Conservation (phyloP, 2,113 vertebrate species). For the Polyodon spathula region DNA sequence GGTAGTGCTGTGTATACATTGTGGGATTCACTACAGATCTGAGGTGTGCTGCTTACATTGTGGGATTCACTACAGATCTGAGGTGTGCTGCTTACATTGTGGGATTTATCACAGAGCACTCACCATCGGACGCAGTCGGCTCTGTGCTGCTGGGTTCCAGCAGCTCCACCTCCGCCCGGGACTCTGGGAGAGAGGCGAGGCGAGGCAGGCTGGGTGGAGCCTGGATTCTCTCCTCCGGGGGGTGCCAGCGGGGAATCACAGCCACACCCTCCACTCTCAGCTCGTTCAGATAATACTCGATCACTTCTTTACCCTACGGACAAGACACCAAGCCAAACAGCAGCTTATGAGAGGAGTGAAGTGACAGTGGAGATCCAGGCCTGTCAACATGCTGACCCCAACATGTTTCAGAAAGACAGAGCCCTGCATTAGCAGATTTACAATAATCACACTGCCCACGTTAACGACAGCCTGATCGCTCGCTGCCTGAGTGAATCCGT, state of each 20-base stretch:
- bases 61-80: no score
- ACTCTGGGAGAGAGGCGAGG: neutral
- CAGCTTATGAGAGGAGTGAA: neutral
- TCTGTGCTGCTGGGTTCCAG: conserved; percentile 23
- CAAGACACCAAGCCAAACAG: neutral
- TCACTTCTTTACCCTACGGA: conserved; percentile 72
- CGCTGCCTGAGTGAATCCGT: no score
- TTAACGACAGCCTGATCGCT: no score
- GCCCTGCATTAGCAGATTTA: no score
- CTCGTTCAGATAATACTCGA: conserved; percentile 68
- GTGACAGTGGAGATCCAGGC: no score
- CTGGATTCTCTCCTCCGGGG: conserved; percentile 17
- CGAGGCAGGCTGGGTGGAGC: neutral
- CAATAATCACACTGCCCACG: no score
- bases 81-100: neutral
- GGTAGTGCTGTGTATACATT: no score
- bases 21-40: no score
- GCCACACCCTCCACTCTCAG: conserved; percentile 64
- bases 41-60: no score
- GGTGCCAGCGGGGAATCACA: conserved; percentile 62
- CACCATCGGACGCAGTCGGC: conserved; percentile 43
- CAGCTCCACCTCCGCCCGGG: accelerated
- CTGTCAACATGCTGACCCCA: no score
- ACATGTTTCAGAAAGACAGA: no score
- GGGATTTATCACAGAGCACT: conserved; percentile 4